Conservation (phyloP, 1,140 invertebrate species). For the Drusus annulatus region DNA sequence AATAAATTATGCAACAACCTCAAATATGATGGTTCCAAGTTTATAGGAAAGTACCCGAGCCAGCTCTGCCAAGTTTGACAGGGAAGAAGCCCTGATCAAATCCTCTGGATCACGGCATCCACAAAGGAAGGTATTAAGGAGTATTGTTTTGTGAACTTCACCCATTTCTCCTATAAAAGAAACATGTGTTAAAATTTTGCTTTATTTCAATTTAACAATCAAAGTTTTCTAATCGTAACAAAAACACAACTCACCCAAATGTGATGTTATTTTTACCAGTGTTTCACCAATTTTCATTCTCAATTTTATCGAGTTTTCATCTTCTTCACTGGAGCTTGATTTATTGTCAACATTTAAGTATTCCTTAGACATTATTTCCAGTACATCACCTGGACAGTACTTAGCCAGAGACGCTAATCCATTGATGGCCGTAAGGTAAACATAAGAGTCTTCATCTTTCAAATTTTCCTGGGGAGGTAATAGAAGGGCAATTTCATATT, state of each 20-base stretch:
- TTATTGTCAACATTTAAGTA: conserved; percentile 62
- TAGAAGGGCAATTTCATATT: background rate
- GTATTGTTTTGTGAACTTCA: conserved; percentile 78
- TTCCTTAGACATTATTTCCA: conserved; percentile 77
- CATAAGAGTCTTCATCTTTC: conserved; percentile 85
- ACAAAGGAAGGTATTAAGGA: conserved; percentile 82
- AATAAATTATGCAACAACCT: conserved; percentile 71
- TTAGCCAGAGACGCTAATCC: conserved; percentile 79
- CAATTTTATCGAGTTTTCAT: conserved; percentile 73
- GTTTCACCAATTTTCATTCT: conserved; percentile 88
- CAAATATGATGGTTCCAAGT: conserved; percentile 79
- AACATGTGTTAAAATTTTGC: no score
- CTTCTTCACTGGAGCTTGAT: conserved; percentile 61
- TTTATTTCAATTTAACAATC: background rate
- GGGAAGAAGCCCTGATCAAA: conserved; percentile 84
- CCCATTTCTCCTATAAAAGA: conserved; percentile 79
- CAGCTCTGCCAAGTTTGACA: conserved; percentile 90
- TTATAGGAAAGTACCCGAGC: conserved; percentile 83
- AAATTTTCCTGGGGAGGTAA: conserved; percentile 77
- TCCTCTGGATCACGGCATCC: conserved; percentile 80
- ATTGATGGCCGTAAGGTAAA: conserved; percentile 86
- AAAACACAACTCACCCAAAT: conserved; percentile 74
- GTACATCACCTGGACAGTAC: conserved; percentile 77
- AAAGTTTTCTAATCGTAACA: background rate
- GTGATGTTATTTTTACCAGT: conserved; percentile 81